Conservation (phyloP, 2,113 vertebrate species). For the Nematolebias whitei region DNA sequence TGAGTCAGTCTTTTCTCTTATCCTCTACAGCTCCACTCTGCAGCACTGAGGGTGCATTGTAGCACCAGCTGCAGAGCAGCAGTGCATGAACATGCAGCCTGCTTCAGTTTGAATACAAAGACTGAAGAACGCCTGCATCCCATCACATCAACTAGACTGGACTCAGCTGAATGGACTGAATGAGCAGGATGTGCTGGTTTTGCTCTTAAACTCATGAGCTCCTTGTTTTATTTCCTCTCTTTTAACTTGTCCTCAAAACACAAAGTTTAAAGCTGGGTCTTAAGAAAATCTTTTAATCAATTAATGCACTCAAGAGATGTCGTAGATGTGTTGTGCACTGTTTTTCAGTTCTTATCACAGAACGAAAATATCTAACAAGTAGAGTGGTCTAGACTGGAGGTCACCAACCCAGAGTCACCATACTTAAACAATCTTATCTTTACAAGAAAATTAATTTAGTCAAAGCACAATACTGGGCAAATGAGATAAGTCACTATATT, state of each 20-base stretch:
- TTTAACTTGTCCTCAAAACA: conserved; percentile 33
- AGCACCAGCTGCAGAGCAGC: conserved; percentile 48
- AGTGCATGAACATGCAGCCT: conserved; percentile 66
- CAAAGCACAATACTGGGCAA: conserved; percentile 5
- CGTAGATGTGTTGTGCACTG: conserved; percentile 6
- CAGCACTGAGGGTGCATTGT: conserved; percentile 40
- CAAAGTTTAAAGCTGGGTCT: conserved; percentile 19
- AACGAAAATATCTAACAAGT: not conserved
- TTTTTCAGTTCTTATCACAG: not conserved
- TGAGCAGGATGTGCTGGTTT: conserved; percentile 40
- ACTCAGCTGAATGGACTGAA: conserved; percentile 51
- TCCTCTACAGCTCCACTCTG: conserved; percentile 30
- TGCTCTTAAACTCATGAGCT: conserved; percentile 34
- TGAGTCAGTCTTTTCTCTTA: conserved; percentile 4
- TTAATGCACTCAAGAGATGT: not conserved
- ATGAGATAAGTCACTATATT: conserved; percentile 3
- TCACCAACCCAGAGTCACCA: conserved; percentile 13
- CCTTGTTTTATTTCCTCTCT: conserved; percentile 31
- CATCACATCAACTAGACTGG: conserved; percentile 43
- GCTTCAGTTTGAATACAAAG: conserved; percentile 35
- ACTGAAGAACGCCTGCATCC: conserved; percentile 45
- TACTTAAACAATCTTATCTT: conserved; percentile 1
- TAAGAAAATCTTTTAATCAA: conserved; percentile 4
- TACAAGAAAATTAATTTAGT: not conserved
- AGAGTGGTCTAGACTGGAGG: no score